phyloP scores from a whole-genome alignment of 2,113 vertebrate genomes.

The Urocitellus parryii region DNA sequence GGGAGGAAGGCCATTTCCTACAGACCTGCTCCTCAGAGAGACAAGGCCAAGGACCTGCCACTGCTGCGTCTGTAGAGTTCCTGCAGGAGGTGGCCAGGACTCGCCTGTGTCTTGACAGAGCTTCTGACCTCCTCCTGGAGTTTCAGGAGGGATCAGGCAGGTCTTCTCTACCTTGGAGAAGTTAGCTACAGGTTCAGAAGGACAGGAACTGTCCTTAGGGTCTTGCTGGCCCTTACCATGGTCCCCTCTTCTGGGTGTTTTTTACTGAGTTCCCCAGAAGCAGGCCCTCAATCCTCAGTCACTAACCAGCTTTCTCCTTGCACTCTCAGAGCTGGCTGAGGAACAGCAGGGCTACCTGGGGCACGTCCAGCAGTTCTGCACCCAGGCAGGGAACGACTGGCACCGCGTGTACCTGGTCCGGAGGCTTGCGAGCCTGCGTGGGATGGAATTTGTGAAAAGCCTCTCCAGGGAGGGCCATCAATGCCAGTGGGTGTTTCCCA shows the following conservation, averaged over 20 bases:
- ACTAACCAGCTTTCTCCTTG: not conserved
- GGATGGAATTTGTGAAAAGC: constrained; percentile 91
- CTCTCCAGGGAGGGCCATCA: constrained; percentile 80
- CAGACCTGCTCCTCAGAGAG: not conserved
- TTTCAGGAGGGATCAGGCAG: no score
- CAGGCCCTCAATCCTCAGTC: fast-evolving
- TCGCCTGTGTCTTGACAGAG: constrained; percentile 88
- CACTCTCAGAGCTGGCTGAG: constrained; percentile 66
- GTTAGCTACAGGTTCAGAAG: no score
- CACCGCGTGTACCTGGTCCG: constrained; percentile 93
- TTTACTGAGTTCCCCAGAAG: not conserved
- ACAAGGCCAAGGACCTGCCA: not conserved
- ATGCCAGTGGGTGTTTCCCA: constrained; percentile 93
- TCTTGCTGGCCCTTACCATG: fast-evolving
- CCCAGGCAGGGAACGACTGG: constrained; percentile 89
- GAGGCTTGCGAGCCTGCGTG: constrained; percentile 88
- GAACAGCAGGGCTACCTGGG: constrained; percentile 79
- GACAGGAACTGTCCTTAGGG: not conserved
- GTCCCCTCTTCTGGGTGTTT: fast-evolving
- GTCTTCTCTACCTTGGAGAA: no score
- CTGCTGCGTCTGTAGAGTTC: constrained; percentile 85
- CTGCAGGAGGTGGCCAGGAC: constrained; percentile 92
- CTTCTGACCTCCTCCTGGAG: no score
- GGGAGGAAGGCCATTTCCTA: constrained; percentile 84
- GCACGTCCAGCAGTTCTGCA: constrained; percentile 86